phyloP scores from a whole-genome alignment of 2,113 vertebrate species.

The Pterocles orientalis region DNA sequence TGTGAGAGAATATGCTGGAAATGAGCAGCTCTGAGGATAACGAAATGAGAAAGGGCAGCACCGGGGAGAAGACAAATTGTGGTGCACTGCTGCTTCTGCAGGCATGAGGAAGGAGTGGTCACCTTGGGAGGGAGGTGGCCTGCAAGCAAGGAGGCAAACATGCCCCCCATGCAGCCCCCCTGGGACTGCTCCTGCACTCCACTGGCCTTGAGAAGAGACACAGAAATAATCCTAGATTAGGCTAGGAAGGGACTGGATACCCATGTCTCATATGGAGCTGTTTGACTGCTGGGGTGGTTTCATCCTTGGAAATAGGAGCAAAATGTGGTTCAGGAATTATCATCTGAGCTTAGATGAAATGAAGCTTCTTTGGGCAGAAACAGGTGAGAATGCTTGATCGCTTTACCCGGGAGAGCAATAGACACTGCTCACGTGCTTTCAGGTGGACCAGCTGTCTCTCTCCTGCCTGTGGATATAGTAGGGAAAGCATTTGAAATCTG shows the following conservation, averaged over 20 bases:
- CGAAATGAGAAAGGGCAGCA: neutral
- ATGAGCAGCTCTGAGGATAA: neutral
- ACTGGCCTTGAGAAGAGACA: neutral
- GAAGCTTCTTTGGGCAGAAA: neutral
- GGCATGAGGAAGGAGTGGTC: neutral
- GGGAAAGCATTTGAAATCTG: neutral
- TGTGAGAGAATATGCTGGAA: neutral
- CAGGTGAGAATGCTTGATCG: neutral
- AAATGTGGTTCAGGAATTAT: neutral
- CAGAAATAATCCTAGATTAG: neutral
- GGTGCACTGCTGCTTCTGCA: neutral
- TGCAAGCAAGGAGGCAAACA: neutral
- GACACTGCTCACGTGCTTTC: neutral
- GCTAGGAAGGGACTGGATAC: neutral
- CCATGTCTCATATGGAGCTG: neutral
- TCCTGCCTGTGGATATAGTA: neutral
- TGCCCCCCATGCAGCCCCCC: fast-evolving
- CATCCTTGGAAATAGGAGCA: neutral
- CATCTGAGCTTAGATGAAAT: neutral
- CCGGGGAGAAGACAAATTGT: neutral
- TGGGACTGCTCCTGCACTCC: neutral
- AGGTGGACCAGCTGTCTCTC: neutral
- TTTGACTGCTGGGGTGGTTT: neutral
- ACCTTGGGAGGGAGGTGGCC: neutral
- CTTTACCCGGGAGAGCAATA: neutral